A percentile compares a stretch with the other conserved stretches of the same genome.
Conservation (phyloP, 2,888 invertebrate genomes). For the Isoperla grammatica region DNA sequence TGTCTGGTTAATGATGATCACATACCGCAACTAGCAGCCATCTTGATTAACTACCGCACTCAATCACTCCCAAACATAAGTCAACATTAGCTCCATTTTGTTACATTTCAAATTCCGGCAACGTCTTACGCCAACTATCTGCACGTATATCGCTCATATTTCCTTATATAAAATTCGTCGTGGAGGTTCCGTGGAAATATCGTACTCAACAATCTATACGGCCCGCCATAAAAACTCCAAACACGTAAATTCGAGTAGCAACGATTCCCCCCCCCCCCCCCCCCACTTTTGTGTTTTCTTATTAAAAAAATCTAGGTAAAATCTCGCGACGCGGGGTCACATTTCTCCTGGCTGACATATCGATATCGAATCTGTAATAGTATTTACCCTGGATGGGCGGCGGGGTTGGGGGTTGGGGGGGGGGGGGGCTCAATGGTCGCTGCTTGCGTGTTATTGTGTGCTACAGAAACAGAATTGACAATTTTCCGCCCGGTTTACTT, state of each 20-base stretch:
- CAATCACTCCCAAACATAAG: too few relatives aligned
- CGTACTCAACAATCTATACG: constrained; percentile 7
- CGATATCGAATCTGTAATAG: constrained; percentile 20
- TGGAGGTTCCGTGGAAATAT: constrained; percentile 11
- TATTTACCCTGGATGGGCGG: constrained; percentile 10
- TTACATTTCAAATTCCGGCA: too few relatives aligned
- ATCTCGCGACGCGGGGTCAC: constrained; percentile 12
- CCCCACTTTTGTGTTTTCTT: constrained; percentile 17
- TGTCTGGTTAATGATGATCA: too few relatives aligned
- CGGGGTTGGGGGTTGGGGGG: not conserved
- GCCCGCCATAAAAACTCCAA: constrained; percentile 11
- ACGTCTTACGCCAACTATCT: too few relatives aligned
- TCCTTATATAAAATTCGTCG: constrained; percentile 5
- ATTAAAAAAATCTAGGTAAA: constrained; percentile 18
- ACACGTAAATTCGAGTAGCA: constrained; percentile 11
- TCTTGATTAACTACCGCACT: too few relatives aligned
- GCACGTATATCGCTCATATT: not conserved
- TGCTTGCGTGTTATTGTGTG: constrained; percentile 18
- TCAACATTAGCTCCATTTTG: too few relatives aligned
- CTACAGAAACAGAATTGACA: constrained; percentile 52
- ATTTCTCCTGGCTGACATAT: constrained; percentile 18
- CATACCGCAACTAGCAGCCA: too few relatives aligned
- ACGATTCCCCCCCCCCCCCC: constrained; percentile 1
- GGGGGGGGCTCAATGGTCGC: constrained; percentile 15
- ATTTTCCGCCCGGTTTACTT: constrained; percentile 64